Evolutionary conservation across 2,888 invertebrate genomes (phyloP).

Genomic region (Zele albiditarsus): DNA sequence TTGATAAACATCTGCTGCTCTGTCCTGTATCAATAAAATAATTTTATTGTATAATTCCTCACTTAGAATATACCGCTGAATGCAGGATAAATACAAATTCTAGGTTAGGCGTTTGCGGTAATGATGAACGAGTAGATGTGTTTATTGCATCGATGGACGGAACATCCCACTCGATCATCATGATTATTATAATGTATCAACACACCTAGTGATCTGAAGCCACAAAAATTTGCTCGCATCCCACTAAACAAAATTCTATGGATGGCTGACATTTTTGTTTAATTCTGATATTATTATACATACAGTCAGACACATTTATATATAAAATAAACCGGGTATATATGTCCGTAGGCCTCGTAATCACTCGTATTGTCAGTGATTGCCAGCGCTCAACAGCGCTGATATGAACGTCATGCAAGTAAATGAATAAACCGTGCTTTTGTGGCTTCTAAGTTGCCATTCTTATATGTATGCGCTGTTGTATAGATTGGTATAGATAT

Average conservation of each 20-base stretch:
- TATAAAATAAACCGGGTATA: too few species aligned
- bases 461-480: too few species aligned
- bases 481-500: too few species aligned
- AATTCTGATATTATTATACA: not conserved
- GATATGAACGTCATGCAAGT: too few species aligned
- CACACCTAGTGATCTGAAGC: slow-evolving; percentile 51
- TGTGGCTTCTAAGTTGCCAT: too few species aligned
- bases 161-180: not conserved
- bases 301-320: too few species aligned
- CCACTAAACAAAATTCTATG: slow-evolving; percentile 50
- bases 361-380: too few species aligned
- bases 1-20: slow-evolving; percentile 46
- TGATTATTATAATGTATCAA: not conserved
- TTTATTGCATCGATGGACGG: not conserved
- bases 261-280: slow-evolving; percentile 54
- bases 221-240: slow-evolving; percentile 48
- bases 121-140: not conserved
- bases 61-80: not conserved
- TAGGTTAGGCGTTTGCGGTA: not conserved
- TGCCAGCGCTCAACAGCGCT: too few species aligned
- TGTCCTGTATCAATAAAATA: slow-evolving; percentile 24
- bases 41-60: not conserved
- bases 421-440: too few species aligned
- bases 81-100: not conserved
- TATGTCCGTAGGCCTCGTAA: too few species aligned